Evolutionary conservation across 2,113 vertebrate species (phyloP).

Genomic region (Tricholaema leucomelas): DNA sequence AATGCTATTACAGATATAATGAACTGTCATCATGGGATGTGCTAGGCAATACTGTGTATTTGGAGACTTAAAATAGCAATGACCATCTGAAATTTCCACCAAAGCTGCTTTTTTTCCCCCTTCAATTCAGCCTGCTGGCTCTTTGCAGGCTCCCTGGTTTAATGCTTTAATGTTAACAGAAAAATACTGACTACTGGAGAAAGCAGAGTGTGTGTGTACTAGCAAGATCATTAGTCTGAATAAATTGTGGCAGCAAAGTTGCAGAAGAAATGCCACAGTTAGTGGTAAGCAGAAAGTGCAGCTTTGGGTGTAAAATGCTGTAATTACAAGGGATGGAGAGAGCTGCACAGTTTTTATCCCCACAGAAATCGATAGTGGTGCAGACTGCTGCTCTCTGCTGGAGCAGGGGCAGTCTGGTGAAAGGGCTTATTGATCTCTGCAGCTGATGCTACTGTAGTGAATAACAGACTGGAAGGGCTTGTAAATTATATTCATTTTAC

Average conservation of each 20-base stretch:
- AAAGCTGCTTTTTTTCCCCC: constrained; percentile 31
- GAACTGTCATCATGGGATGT: constrained; percentile 40
- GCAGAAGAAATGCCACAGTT: constrained; percentile 53
- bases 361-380: constrained; percentile 66
- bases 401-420: constrained; percentile 50
- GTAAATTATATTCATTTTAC: constrained; percentile 57
- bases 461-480: constrained; percentile 57
- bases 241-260: constrained; percentile 59
- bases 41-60: constrained; percentile 24
- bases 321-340: constrained; percentile 67
- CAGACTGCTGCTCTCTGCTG: constrained; percentile 59
- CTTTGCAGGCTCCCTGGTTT: constrained; percentile 43
- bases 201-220: background rate
- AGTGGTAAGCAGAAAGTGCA: constrained; percentile 63
- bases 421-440: constrained; percentile 69
- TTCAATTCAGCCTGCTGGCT: constrained; percentile 20
- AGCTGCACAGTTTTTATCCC: constrained; percentile 65
- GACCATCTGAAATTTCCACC: constrained; percentile 37
- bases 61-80: constrained; percentile 42
- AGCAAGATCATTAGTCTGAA: constrained; percentile 62
- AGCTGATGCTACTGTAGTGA: constrained; percentile 58
- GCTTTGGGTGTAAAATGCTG: constrained; percentile 70
- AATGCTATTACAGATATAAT: constrained; percentile 46
- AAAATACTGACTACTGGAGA: constrained; percentile 62
- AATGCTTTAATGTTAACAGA: constrained; percentile 53